Base-by-base conservation (phyloP, 2,797 vertebrate genomes). In the Sarcophilus harrisii region DNA sequence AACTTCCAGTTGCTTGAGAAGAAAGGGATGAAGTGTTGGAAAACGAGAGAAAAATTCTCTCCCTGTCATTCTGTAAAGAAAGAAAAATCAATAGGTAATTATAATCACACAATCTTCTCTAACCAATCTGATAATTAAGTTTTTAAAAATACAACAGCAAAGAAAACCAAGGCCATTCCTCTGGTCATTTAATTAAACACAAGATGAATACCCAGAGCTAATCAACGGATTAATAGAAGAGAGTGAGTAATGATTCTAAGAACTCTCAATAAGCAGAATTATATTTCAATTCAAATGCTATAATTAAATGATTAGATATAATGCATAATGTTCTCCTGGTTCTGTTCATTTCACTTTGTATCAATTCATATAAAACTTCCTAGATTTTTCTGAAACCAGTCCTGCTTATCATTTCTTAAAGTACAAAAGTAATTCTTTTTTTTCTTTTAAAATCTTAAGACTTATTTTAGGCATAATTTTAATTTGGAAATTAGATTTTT, bases 31-130 rank as follows among this genome's bases (percentile, higher is more conserved):
- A 93, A 99, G 99, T 57, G 99, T 99, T 0, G 99, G 99, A 97
- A 99, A 99, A 18, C 99, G 99, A 91, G 99, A 99, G 98, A 99
- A 99, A 95, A 99, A 99, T 98, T 99, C 99, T 3, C 99, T 98
- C 60, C 99, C 99, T 0, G 99, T 99, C 99, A 99, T 99, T 98
- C 99, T 99, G 98, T 91, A 93, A 87, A 98, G 97, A 45, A 21
- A 93, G 90, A 92, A 11, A 29, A 96, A 95, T 3, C 21, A 95
- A 92, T 45, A 59, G 60, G 97, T 38, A 92, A 91, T 92, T 38
- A 94, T 5, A 91, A 94, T 57, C 55, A 94, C 66, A 93, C 8
- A 58, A 92, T 58, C 96, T 96, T 58, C 96, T 96, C 38, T 92
- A 52, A 93, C 73, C 28, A 57, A 93, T 73, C 24, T 95, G 32